Base-by-base conservation (phyloP, 2,888 invertebrate genomes). In the Molorchus minor region DNA sequence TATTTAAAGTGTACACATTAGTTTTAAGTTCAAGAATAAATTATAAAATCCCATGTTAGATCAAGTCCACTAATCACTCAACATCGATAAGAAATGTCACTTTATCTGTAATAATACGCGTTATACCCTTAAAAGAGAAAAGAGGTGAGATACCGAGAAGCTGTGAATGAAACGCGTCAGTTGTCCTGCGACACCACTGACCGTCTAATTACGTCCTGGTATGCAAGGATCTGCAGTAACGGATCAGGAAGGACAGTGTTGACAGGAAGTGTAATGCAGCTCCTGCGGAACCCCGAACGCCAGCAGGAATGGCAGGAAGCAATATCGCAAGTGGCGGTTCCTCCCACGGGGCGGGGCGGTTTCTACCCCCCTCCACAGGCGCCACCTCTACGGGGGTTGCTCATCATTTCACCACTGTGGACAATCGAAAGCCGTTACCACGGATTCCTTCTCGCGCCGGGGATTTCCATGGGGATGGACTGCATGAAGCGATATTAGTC, bases 321-420 rank as follows among this genome's bases (percentile, higher is more conserved):
- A 80, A 80, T 80, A 80, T 80, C 79, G 80, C 81, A 80, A 80
- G 80, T 81, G 80, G 80, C 77, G 80, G 80, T 81, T 81, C 81
- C 81, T 80, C 74, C n/a, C 73, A 62, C 69, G 73, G 74, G 77
- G 73, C 73, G 76, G 75, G 75, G 76, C 79, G 77, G 75, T 73
- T 71, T 75, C 72, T 67, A 70, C 71, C 74, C 73, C n/a, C 73
- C 66, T 51, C 58, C 52, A 60, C 58, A 51, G 68, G 63, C 69
- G 67, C 71, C 73, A 71, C 72, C 72, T 69, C 70, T 67, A 66
- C 68, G 68, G 68, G 71, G 74, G 72, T 67, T 70, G 73, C 72
- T 73, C 74, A 71, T 73, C 74, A 69, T 67, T 70, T 67, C 62
- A 40, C 46, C 33, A 53, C 53, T 53, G 47, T 56, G 52, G 56